Percentiles rank a stretch among this genome's conserved stretches.
phyloP scores from a whole-genome alignment of 2,888 invertebrate genomes.

The Cheilosia urbana region DNA sequence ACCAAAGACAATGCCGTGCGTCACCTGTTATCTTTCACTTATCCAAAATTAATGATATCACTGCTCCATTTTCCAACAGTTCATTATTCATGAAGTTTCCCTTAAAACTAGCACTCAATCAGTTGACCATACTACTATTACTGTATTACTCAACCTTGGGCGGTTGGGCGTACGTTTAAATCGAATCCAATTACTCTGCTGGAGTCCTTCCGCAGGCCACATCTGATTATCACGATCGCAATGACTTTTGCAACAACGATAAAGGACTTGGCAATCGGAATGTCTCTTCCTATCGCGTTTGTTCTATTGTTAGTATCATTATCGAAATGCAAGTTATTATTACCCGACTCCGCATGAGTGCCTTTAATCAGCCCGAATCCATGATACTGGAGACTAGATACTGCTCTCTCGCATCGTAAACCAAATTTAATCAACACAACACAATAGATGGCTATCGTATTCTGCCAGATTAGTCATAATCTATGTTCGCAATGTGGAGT shows the following conservation, averaged over 20 bases:
- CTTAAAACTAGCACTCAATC: neutral
- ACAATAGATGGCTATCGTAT: conserved; percentile 45
- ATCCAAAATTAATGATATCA: neutral
- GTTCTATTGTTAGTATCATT: conserved; percentile 44
- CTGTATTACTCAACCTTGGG: neutral
- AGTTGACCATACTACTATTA: neutral
- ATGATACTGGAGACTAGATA: neutral
- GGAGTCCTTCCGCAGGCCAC: neutral
- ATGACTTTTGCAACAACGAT: conserved; percentile 24
- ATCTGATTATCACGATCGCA: conserved; percentile 57
- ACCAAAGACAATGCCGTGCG: neutral
- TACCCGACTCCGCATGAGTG: conserved; percentile 5
- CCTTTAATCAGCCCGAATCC: conserved; percentile 41
- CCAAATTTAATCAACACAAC: conserved; percentile 66
- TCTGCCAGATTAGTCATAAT: conserved; percentile 27
- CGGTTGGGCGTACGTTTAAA: neutral
- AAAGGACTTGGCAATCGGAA: neutral
- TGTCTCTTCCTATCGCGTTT: neutral
- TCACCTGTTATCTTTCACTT: neutral
- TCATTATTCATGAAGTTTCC: conserved; percentile 1
- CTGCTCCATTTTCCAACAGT: neutral
- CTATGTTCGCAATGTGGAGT: neutral
- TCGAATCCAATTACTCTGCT: conserved; percentile 11
- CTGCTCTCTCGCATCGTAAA: conserved; percentile 33
- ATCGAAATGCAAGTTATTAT: conserved; percentile 57